Evolutionary conservation across 1,140 invertebrate species (phyloP), one percentile per base, ranked within the genome.

Genomic region (Dolichoris vasculosae): DNA sequence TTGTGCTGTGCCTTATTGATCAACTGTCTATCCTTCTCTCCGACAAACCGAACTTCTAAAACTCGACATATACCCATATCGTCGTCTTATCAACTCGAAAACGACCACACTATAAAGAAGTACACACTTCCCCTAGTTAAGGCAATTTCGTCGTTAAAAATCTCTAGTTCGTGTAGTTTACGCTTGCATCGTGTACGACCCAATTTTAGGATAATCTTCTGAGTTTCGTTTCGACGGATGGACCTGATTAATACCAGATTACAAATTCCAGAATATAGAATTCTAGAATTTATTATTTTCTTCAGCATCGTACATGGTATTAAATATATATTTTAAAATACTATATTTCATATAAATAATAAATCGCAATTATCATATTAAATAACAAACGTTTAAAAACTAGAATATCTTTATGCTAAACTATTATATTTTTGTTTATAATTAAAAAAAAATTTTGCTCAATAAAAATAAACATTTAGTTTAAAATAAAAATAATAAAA

Each of bases 81-180:
- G 26, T 38, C 7, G 20, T 73, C n/a, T 73, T 73, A 73, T 73
- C 69, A 73, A 40, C 38, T 73, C 40, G 40, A 43, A 73, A 73
- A 73, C 1, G 69, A 8, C 20, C 69, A 8, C 38, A 38, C 69
- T 23, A 9, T 73, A 43, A 73, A 73, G 69, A 73, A 73, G 15
- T 43, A 73, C 71, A 83, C 59, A 55, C 32, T 55, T 83, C n/a
- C 59, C 38, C 40, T 71, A 79, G 83, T 84, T 84, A 71, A 84
- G 69, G 84, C 84, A 75, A 85, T 81, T 85, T 75, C 77, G 32
- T 64, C 48, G 46, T 59, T 85, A 69, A 81, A 85, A 85, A 85
- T 78, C 78, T 81, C n/a, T 71, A 64, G 55, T 84, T 84, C 43
- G 35, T 79, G 40, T 17, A 23, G 76, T 40, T 30, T n/a, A 64